These are phyloP conservation scores for Batillaria attramentaria DNA, from an alignment of 1,140 invertebrate species.

Conservation along the genomic window DNA sequence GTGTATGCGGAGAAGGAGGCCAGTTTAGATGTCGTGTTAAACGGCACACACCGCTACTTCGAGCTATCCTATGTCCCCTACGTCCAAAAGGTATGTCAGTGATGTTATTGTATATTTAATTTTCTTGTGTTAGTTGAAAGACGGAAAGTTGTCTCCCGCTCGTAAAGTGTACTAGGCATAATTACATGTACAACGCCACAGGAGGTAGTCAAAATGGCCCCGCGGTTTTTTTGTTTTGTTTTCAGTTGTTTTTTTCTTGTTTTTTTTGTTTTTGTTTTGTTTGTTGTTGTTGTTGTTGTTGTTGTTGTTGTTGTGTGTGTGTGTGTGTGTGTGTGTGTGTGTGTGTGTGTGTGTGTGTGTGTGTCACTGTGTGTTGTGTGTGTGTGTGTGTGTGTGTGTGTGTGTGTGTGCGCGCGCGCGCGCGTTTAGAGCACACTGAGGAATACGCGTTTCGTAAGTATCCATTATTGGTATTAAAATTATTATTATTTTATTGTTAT, in stretches of 20 bases:
- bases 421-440: not conserved
- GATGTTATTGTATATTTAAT: no score
- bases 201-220: not conserved
- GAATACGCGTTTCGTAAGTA: not conserved
- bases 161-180: not conserved
- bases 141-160: no score
- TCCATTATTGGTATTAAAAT: not conserved
- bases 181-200: not conserved
- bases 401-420: not conserved
- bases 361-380: no score
- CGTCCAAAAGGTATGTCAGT: no score
- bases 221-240: not conserved
- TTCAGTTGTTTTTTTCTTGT: not conserved
- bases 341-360: not conserved
- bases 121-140: not conserved
- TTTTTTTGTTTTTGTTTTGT: not conserved
- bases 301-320: not conserved
- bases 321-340: constrained; percentile 9
- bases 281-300: not conserved
- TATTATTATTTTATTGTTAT: not conserved
- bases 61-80: no score
- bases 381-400: not conserved
- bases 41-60: no score
- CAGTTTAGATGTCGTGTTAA: no score
- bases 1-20: no score